These are phyloP conservation scores for Mactra quadrangularis DNA, from an alignment of 1,140 invertebrate species.

Conservation along the genomic window DNA sequence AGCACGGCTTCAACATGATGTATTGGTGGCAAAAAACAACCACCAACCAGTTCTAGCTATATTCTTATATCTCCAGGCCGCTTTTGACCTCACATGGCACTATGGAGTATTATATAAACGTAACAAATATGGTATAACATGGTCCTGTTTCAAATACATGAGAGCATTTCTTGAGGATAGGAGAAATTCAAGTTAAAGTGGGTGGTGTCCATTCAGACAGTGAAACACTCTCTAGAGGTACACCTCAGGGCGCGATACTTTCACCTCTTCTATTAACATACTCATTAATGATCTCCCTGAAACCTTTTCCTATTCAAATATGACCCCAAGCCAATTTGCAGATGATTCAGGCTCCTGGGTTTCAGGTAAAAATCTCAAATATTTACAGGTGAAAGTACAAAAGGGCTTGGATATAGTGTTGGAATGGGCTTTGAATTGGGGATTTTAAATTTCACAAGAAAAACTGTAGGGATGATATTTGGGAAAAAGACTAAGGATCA, in stretches of 20 bases:
- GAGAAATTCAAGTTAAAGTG: conserved; percentile 22
- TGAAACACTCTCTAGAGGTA: neutral
- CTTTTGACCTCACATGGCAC: conserved; percentile 26
- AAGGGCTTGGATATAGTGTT: neutral
- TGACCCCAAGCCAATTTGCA: conserved; percentile 27
- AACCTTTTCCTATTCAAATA: neutral
- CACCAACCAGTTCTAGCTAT: neutral
- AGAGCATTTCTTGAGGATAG: conserved; percentile 7
- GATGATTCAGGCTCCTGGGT: conserved; percentile 23
- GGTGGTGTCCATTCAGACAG: neutral
- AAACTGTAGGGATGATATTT: conserved; percentile 36
- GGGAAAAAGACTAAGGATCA: conserved; percentile 14
- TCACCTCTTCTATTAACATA: neutral
- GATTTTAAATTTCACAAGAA: conserved; percentile 45
- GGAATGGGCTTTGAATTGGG: conserved; percentile 18
- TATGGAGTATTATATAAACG: conserved; percentile 7
- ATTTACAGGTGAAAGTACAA: neutral
- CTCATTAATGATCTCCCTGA: conserved; percentile 21
- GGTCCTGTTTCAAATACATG: conserved; percentile 7
- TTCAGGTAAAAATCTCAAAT: conserved; percentile 19
- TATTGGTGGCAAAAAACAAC: conserved; percentile 1
- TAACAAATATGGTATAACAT: conserved; percentile 10
- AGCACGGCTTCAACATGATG: neutral
- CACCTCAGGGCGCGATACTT: neutral
- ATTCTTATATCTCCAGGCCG: neutral